phyloP scores from a whole-genome alignment of 1,140 invertebrate species.

The Temnothorax curvispinosus region DNA sequence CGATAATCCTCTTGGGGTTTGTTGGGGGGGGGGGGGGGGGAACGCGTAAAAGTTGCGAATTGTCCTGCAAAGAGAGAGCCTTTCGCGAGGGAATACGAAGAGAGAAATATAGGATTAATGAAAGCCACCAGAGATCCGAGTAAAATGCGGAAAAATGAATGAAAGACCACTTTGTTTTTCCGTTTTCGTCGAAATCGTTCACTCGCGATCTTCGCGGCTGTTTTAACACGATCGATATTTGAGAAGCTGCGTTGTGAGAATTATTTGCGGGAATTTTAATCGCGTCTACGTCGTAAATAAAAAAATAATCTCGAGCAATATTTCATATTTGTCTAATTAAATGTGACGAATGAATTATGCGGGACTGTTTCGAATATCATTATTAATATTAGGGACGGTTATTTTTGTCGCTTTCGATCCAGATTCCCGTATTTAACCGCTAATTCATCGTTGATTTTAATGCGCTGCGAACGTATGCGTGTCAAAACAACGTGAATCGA shows the following conservation, averaged over 20 bases:
- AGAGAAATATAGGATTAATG: background rate
- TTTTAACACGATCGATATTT: constrained; percentile 9
- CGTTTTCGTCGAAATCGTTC: background rate
- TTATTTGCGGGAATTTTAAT: background rate
- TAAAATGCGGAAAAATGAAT: background rate
- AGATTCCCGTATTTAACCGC: constrained; percentile 12
- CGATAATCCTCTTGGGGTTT: background rate
- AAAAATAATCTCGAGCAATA: background rate
- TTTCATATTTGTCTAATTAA: background rate
- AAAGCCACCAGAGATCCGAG: background rate
- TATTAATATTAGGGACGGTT: background rate
- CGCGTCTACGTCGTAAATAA: background rate
- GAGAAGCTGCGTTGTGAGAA: background rate
- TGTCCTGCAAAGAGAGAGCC: background rate
- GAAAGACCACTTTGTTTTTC: background rate
- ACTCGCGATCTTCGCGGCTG: background rate
- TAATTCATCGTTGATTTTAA: background rate
- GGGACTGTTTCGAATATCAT: background rate
- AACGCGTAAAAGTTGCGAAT: background rate
- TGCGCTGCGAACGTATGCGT: background rate
- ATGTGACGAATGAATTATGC: background rate
- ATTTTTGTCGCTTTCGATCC: background rate
- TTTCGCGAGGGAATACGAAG: background rate
- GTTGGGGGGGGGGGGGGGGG: too few species aligned
- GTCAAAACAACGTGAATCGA: background rate